These are phyloP conservation scores for Halcyon senegalensis DNA, from an alignment of 2,113 vertebrate genomes.

Conservation along the genomic window DNA sequence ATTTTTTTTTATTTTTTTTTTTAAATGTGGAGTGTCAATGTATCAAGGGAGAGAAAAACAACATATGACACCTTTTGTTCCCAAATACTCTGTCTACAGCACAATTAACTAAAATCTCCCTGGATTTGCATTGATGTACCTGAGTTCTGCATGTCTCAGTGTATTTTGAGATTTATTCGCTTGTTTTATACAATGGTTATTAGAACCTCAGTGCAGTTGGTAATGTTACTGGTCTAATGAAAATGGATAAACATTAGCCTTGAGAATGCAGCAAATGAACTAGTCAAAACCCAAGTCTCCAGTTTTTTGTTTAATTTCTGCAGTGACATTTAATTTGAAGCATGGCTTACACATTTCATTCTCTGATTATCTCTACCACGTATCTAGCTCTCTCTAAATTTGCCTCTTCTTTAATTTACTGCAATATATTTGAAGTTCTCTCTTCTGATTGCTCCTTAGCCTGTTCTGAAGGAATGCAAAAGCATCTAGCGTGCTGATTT, in stretches of 20 bases:
- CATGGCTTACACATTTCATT: neutral
- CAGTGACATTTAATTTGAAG: neutral
- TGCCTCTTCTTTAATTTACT: neutral
- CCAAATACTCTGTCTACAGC: neutral
- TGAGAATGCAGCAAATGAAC: neutral
- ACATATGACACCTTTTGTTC: neutral
- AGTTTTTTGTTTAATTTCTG: neutral
- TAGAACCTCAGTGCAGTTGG: neutral
- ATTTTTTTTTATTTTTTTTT: neutral
- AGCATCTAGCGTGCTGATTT: neutral
- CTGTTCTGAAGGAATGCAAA: neutral
- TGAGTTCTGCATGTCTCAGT: neutral
- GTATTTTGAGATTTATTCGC: neutral
- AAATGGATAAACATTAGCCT: neutral
- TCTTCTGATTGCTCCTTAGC: neutral
- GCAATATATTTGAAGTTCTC: neutral
- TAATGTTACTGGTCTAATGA: neutral
- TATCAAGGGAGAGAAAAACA: neutral
- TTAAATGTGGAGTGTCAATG: neutral
- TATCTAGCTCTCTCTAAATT: neutral
- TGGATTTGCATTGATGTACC: neutral
- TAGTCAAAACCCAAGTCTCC: fast-evolving
- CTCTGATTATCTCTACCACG: neutral
- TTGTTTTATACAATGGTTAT: neutral
- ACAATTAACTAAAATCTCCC: neutral